Percentiles rank a stretch among this genome's conserved stretches.
These are phyloP conservation scores for Thereva nobilitata DNA, from an alignment of 2,888 invertebrate genomes.

Conservation along the genomic window DNA sequence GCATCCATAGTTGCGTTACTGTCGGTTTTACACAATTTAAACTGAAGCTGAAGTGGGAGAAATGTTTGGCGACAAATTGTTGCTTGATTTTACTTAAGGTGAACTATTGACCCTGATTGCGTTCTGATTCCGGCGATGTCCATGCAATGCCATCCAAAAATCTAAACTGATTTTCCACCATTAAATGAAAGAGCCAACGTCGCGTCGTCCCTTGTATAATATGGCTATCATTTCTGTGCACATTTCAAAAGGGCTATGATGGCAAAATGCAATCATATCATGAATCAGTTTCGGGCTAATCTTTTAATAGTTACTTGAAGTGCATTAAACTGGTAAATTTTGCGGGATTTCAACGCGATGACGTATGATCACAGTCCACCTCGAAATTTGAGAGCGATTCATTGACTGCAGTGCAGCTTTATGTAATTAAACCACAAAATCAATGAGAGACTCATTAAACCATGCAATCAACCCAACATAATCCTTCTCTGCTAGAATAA, in stretches of 20 bases:
- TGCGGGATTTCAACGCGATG: constrained; percentile 4
- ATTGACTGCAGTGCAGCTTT: constrained; percentile 42
- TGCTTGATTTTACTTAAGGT: too few species aligned
- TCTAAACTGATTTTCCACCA: too few species aligned
- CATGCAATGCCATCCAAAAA: too few species aligned
- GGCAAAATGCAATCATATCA: background rate
- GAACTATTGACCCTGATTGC: too few species aligned
- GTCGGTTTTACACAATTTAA: too few species aligned
- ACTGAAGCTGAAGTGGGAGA: too few species aligned
- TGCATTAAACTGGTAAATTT: constrained; percentile 34
- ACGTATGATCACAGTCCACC: constrained; percentile 32
- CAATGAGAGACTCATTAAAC: constrained; percentile 41
- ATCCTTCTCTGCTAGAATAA: constrained; percentile 36
- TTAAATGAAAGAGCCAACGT: too few species aligned
- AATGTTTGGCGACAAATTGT: too few species aligned
- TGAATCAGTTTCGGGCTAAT: constrained; percentile 17
- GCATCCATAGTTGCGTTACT: too few species aligned
- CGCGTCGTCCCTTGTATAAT: too few species aligned
- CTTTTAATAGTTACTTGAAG: constrained; percentile 34
- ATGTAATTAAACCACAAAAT: constrained; percentile 42
- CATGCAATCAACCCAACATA: constrained; percentile 40
- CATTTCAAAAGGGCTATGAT: background rate
- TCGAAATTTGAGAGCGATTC: constrained; percentile 32
- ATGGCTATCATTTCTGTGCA: too few species aligned
- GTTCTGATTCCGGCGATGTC: too few species aligned